Conservation (phyloP, 2,797 vertebrate genomes). For the Ceyx erithaca region DNA sequence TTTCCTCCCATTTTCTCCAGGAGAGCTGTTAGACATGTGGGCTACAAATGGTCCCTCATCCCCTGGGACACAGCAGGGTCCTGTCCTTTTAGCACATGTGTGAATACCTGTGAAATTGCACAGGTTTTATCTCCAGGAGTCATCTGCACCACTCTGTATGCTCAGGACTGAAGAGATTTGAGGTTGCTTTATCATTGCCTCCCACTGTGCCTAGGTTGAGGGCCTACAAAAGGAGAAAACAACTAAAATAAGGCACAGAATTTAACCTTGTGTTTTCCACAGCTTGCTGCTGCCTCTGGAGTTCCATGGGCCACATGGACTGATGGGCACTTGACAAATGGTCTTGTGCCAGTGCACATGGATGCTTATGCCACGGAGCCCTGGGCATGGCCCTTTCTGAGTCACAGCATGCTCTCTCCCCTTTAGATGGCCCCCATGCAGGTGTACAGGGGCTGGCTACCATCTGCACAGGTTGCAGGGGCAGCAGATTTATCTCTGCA, state of each 20-base stretch:
- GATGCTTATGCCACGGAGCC: background rate
- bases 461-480: background rate
- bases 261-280: background rate
- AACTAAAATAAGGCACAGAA: background rate
- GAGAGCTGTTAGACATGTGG: background rate
- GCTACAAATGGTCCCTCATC: background rate
- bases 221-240: background rate
- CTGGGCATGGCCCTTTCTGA: background rate
- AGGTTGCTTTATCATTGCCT: background rate
- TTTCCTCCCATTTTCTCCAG: background rate
- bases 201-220: background rate
- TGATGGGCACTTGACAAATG: background rate
- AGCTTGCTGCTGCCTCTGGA: background rate
- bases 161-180: background rate
- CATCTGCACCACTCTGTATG: background rate
- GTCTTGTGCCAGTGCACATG: rapidly evolving
- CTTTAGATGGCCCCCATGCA: background rate
- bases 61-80: rapidly evolving
- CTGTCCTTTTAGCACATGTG: background rate
- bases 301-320: background rate
- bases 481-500: background rate
- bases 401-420: background rate
- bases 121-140: background rate
- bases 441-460: background rate
- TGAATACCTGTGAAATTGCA: background rate